Percentiles rank a stretch among this genome's conserved stretches.
These are phyloP conservation scores for Tricholaema leucomelas DNA, from an alignment of 2,113 vertebrate species.

Conservation along the genomic window DNA sequence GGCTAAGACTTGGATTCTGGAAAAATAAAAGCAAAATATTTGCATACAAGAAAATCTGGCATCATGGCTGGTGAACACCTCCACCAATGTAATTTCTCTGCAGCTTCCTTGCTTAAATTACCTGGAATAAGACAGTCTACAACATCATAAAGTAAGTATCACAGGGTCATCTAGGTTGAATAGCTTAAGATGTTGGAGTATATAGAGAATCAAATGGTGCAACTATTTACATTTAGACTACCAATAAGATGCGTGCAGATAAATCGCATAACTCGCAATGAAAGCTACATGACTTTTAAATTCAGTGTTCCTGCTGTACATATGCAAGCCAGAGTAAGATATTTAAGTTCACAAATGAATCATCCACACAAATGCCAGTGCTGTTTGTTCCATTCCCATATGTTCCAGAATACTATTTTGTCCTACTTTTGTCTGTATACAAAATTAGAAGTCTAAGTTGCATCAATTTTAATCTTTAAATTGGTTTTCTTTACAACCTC, in stretches of 20 bases:
- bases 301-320: background rate
- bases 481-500: conserved; percentile 63
- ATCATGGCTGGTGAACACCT: rapidly evolving
- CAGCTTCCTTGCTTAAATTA: background rate
- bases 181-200: background rate
- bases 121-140: background rate
- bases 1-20: background rate
- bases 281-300: background rate
- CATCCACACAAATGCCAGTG: background rate
- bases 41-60: background rate
- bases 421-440: conserved; percentile 47
- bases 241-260: background rate
- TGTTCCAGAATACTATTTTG: conserved; percentile 51
- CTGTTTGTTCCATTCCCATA: conserved; percentile 49
- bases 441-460: conserved; percentile 58
- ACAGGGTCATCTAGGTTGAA: background rate
- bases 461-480: conserved; percentile 64
- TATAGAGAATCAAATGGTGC: background rate
- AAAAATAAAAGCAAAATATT: background rate
- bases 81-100: background rate
- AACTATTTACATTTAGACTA: background rate
- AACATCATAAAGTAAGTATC: background rate
- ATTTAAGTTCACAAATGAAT: conserved; percentile 41
- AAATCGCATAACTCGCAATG: background rate
- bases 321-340: background rate